Base-by-base conservation (phyloP, 2,113 vertebrate species). In the Scolopax mira region DNA sequence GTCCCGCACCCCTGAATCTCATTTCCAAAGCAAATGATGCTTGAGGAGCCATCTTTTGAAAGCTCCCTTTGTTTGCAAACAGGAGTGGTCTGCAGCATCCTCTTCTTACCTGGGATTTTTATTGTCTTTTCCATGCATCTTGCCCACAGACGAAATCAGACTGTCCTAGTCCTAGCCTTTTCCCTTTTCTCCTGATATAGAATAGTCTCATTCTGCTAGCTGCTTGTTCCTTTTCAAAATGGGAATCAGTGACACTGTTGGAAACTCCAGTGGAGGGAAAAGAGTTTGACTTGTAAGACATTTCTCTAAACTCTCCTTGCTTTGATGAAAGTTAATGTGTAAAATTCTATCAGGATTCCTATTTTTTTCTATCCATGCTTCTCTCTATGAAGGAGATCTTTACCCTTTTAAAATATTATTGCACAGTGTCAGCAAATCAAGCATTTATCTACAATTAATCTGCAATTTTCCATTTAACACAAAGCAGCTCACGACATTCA, bases 1-100 rank as follows among this genome's bases (percentile, higher is more conserved):
- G 33, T 5, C 2, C 4, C 35, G 37, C 22, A 39, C 1, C 4
- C 4, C 4, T 1, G 5, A 30, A 2, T 22, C 24, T 66, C 4
- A 24, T 81, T 85, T 93, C 14, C 27, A 66, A 78, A 70, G 18
- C 23, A 61, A 23, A 4, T 41, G 8, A 13, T 12, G 3, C 44
- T 57, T 16, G 61, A 78, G 13, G 10, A 33, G 11, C 3, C 51
- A 27, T 31, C 33, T 80, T 41, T 21, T 39, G 7, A 44, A 72
- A 81, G 8, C 9, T 52, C 9, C 2, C 6, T 65, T 61, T 10
- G 15, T 52, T 58, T 82, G 10, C 39, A 66, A 21, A 1, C 11
- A 55, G 35, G 8, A 77, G 9, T 21, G 8, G 5, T 24, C 25
- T 65, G 5, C 11, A 88, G 1, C 18, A 37, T 25, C 3, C 3